These are phyloP conservation scores for Rattus rattus DNA, from an alignment of 2,113 vertebrate species.

Conservation along the genomic window DNA sequence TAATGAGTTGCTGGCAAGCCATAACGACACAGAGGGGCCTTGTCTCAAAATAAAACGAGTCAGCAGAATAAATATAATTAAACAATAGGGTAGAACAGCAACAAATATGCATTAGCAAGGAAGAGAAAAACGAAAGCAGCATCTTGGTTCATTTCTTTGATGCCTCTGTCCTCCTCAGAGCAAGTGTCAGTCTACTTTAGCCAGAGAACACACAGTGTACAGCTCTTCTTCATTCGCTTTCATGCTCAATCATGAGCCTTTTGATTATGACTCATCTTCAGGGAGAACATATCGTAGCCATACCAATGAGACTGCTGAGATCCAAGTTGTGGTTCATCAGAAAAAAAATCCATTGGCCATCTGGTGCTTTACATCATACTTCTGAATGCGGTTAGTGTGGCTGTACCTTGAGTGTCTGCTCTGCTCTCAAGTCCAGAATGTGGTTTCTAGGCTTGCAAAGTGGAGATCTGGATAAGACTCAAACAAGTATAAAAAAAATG, in stretches of 20 bases:
- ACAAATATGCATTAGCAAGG: neutral
- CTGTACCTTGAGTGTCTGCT: neutral
- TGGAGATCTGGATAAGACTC: neutral
- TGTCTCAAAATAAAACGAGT: neutral
- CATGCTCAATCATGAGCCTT: neutral
- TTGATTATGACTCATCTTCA: neutral
- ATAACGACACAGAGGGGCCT: neutral
- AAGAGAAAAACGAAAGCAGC: neutral
- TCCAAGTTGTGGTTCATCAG: neutral
- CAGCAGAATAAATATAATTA: neutral
- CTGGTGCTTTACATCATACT: constrained; percentile 10
- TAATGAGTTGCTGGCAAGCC: neutral
- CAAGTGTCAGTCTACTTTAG: neutral
- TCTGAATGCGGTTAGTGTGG: neutral
- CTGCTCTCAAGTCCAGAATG: neutral
- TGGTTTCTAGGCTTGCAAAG: neutral
- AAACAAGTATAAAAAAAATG: neutral
- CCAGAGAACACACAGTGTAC: neutral
- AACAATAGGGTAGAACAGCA: neutral
- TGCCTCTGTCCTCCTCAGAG: neutral
- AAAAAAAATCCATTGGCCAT: neutral
- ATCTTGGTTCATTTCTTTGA: neutral
- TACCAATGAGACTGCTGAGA: neutral
- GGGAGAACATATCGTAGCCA: neutral
- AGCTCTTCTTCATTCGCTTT: neutral